A percentile compares a stretch with the other conserved stretches of the same genome.
Conservation (phyloP, 2,888 invertebrate genomes). For the Stenoptilia bipunctidactyla region DNA sequence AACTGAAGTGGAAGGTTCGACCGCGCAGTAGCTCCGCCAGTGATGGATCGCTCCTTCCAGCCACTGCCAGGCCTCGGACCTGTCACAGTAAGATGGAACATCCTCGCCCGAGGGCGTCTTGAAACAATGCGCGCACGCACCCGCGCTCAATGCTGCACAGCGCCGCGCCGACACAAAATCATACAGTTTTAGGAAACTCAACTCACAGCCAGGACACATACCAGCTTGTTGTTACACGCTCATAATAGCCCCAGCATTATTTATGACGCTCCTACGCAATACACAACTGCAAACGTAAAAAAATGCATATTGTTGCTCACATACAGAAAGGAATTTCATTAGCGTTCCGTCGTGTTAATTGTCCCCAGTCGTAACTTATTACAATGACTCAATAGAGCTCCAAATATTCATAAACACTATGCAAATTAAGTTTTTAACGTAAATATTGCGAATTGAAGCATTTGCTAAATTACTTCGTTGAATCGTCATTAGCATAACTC, state of each 20-base stretch:
- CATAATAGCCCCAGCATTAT: slow-evolving; percentile 26
- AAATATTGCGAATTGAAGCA: neutral
- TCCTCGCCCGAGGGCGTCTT: slow-evolving; percentile 19
- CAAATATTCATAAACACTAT: slow-evolving; percentile 26
- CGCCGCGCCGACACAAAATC: slow-evolving; percentile 22
- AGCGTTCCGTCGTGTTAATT: slow-evolving; percentile 24
- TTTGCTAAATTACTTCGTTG: no score
- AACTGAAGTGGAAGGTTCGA: no score
- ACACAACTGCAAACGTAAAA: slow-evolving; percentile 3
- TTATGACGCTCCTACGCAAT: slow-evolving; percentile 27
- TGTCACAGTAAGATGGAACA: slow-evolving; percentile 29
- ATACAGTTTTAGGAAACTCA: slow-evolving; percentile 24
- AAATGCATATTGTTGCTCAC: slow-evolving; percentile 17
- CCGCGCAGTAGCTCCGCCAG: slow-evolving; percentile 54
- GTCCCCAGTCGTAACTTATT: slow-evolving; percentile 24
- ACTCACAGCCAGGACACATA: slow-evolving; percentile 17
- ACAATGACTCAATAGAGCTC: slow-evolving; percentile 28
- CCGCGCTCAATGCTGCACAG: slow-evolving; percentile 23
- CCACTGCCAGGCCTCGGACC: slow-evolving; percentile 6
- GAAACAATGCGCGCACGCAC: slow-evolving; percentile 30
- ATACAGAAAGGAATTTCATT: slow-evolving; percentile 27
- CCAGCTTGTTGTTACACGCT: slow-evolving; percentile 22
- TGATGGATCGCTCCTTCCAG: slow-evolving; percentile 41
- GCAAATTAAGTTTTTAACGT: slow-evolving; percentile 28
- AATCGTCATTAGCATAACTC: no score